These are phyloP conservation scores for Nemurella pictetii DNA, from an alignment of 2,888 invertebrate species.

Conservation along the genomic window DNA sequence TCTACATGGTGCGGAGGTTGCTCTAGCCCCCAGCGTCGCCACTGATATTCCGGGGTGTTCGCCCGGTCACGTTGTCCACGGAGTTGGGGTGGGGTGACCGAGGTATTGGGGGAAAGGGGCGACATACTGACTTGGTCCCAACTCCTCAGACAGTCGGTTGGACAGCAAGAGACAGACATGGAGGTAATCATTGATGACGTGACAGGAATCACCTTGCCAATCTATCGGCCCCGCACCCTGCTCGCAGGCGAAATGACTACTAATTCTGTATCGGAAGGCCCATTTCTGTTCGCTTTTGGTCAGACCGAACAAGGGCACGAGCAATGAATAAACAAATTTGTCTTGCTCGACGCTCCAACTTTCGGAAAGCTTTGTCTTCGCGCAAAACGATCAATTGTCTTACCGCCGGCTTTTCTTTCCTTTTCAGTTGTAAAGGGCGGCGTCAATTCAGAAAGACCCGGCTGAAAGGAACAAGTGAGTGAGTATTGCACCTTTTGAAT, in stretches of 20 bases:
- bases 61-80: no score
- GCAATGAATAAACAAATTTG: neutral
- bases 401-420: neutral
- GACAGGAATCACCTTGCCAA: constrained; percentile 4
- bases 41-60: no score
- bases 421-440: neutral
- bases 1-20: no score
- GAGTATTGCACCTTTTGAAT: neutral
- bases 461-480: neutral
- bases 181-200: constrained; percentile 21
- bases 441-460: neutral
- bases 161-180: neutral
- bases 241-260: constrained; percentile 21
- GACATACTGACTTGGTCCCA: neutral
- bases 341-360: neutral
- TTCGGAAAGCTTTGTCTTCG: neutral
- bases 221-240: neutral
- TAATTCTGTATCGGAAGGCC: constrained; percentile 1
- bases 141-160: neutral
- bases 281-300: neutral
- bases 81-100: no score
- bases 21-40: no score
- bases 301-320: neutral
- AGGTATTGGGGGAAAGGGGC: no score
- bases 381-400: neutral